A percentile compares a stretch with the other conserved stretches of the same genome.
These are phyloP conservation scores for Chalcis sispes DNA, from an alignment of 2,888 invertebrate species.

Conservation along the genomic window DNA sequence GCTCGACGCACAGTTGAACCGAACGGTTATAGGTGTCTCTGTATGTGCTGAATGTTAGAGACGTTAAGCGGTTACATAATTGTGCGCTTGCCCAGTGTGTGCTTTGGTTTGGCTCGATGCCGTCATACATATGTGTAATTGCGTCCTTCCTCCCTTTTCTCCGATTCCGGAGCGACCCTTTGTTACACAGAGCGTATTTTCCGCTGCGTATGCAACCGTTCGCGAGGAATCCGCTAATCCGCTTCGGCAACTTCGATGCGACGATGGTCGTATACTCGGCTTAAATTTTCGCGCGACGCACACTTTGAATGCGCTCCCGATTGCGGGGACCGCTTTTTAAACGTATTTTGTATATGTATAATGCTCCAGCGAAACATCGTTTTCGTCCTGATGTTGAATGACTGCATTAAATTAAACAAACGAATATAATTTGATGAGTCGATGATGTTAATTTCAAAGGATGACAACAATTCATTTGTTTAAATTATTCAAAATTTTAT, in stretches of 20 bases:
- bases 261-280: neutral
- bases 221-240: conserved; percentile 22
- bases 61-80: conserved; percentile 29
- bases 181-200: neutral
- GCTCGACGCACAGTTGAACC: conserved; percentile 1
- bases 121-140: conserved; percentile 20
- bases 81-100: neutral
- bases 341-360: too few relatives aligned
- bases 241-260: conserved; percentile 1
- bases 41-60: conserved; percentile 10
- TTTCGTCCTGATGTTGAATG: too few relatives aligned
- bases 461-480: too few relatives aligned
- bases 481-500: too few relatives aligned
- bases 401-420: too few relatives aligned
- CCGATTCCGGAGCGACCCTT: neutral
- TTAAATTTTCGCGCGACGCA: conserved; percentile 13
- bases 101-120: conserved; percentile 2
- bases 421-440: too few relatives aligned
- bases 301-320: neutral
- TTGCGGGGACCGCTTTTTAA: too few relatives aligned
- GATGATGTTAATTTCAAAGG: too few relatives aligned
- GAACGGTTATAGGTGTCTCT: conserved; percentile 18
- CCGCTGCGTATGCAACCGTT: neutral
- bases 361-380: neutral
- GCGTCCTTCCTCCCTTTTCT: neutral